Conservation (phyloP, 2,888 invertebrate species). For the Ischnus inquisitorius region DNA sequence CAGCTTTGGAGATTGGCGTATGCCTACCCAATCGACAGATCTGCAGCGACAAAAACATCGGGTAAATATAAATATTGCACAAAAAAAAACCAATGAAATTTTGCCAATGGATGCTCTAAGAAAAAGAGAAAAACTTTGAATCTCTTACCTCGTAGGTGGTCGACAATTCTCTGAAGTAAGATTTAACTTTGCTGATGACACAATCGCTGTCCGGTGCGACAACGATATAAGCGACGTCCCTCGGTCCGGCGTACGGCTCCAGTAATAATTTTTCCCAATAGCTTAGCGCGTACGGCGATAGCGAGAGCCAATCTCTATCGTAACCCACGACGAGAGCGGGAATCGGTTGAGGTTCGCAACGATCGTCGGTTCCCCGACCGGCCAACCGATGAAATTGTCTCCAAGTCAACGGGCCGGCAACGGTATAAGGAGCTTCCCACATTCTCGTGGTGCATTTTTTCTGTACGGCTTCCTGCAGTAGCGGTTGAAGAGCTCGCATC, state of each 20-base stretch:
- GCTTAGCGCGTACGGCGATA: constrained; percentile 97
- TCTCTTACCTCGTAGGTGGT: constrained; percentile 93
- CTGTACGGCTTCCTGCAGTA: constrained; percentile 98
- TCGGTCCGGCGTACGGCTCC: constrained; percentile 97
- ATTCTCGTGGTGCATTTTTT: constrained; percentile 95
- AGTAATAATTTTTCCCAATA: constrained; percentile 99
- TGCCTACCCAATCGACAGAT: constrained; percentile 97
- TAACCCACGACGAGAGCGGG: constrained; percentile 97
- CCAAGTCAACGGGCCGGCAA: constrained; percentile 99
- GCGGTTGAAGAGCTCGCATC: constrained; percentile 95
- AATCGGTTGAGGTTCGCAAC: constrained; percentile 98
- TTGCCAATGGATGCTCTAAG: constrained; percentile 5
- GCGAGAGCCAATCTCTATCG: constrained; percentile 97
- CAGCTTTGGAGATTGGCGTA: constrained; percentile 93
- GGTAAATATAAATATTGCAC: constrained; percentile 5
- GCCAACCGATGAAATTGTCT: constrained; percentile 98
- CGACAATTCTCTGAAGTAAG: constrained; percentile 97
- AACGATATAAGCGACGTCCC: constrained; percentile 98
- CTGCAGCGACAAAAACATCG: constrained; percentile 76
- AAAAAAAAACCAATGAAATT: constrained; percentile 1
- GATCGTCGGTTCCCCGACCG: constrained; percentile 97
- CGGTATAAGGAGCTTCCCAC: constrained; percentile 97
- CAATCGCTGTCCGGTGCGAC: constrained; percentile 97
- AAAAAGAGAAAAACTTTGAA: neutral
- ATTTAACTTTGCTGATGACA: constrained; percentile 91